These are phyloP conservation scores for Pseudomugil tenellus DNA, from an alignment of 2,797 vertebrate genomes.

Conservation along the genomic window DNA sequence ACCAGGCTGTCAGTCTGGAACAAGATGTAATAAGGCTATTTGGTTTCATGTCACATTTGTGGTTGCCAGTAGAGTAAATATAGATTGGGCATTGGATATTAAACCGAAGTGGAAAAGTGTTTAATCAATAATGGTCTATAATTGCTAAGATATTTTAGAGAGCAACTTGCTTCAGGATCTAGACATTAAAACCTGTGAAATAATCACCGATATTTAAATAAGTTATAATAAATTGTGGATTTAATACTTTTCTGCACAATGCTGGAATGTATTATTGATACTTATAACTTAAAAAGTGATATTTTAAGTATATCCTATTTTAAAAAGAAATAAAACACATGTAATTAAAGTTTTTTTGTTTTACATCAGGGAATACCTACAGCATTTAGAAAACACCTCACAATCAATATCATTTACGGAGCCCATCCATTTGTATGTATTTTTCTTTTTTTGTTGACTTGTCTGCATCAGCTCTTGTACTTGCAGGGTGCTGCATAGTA, in stretches of 20 bases:
- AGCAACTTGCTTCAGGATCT: not conserved
- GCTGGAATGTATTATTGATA: not conserved
- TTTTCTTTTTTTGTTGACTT: not conserved
- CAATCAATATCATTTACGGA: not conserved
- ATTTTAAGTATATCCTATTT: not conserved
- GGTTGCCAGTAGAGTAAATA: not conserved
- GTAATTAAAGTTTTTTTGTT: not conserved
- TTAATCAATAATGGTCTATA: conserved; percentile 18
- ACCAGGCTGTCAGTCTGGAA: conserved; percentile 8
- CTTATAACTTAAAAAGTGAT: not conserved
- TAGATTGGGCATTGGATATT: conserved; percentile 23
- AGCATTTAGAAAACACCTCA: not conserved
- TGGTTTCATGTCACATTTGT: conserved; percentile 24
- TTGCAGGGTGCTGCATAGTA: not conserved
- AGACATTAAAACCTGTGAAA: not conserved
- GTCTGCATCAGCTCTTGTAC: not conserved
- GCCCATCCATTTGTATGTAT: not conserved
- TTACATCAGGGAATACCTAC: not conserved
- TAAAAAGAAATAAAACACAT: too few species aligned
- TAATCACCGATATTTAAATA: not conserved
- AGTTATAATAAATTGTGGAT: not conserved
- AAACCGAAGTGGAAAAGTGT: not conserved
- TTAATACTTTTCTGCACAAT: not conserved
- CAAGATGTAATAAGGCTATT: conserved; percentile 16
- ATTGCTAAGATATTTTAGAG: conserved; percentile 2